A percentile compares a stretch with the other conserved stretches of the same genome.
phyloP scores from a whole-genome alignment of 2,888 invertebrate species.

The Mycogona germanica region DNA sequence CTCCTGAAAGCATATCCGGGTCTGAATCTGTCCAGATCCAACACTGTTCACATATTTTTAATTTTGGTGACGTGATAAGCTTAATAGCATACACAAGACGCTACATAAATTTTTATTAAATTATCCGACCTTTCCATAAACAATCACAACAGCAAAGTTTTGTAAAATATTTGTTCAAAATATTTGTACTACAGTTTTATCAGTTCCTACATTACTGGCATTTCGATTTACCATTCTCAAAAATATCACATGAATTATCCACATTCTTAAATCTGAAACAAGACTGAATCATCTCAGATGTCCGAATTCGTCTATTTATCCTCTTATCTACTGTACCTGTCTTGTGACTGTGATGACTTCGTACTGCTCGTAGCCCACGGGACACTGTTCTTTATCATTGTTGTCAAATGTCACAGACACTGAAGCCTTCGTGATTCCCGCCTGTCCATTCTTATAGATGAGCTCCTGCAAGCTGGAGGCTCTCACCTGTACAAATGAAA shows the following conservation, averaged over 20 bases:
- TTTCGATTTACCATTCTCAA: too few relatives aligned
- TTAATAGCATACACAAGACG: too few relatives aligned
- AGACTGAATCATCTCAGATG: not conserved
- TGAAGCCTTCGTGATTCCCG: constrained; percentile 87
- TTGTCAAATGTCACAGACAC: constrained; percentile 96
- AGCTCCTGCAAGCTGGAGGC: constrained; percentile 83
- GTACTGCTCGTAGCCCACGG: constrained; percentile 80
- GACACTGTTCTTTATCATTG: constrained; percentile 60
- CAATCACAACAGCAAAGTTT: too few relatives aligned
- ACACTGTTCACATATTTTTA: too few relatives aligned
- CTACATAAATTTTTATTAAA: too few relatives aligned
- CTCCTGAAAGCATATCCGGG: too few relatives aligned
- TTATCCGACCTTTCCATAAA: too few relatives aligned
- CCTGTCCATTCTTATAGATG: constrained; percentile 96
- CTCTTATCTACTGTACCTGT: constrained; percentile 45
- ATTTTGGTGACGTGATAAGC: too few relatives aligned
- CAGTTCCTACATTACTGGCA: too few relatives aligned
- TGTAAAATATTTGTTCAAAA: too few relatives aligned
- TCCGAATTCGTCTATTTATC: not conserved
- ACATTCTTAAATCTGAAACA: not conserved
- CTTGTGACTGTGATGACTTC: constrained; percentile 86
- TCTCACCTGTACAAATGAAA: constrained; percentile 53
- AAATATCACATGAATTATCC: not conserved
- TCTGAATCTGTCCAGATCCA: too few relatives aligned
- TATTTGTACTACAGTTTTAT: too few relatives aligned